phyloP scores from a whole-genome alignment of 2,888 invertebrate species.

The Nudaria mundana region DNA sequence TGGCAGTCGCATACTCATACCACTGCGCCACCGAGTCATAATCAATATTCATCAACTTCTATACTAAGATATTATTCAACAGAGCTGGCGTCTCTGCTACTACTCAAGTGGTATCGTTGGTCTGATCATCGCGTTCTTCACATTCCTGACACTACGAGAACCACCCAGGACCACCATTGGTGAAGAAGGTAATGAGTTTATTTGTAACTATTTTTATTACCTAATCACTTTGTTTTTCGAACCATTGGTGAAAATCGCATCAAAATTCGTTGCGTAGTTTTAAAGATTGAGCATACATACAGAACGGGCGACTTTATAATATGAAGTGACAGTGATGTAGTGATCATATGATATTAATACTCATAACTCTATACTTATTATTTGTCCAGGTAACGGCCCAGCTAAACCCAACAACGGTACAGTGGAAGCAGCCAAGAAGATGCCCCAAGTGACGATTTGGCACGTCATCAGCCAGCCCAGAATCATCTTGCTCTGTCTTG shows the following conservation, averaged over 20 bases:
- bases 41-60: too few species aligned
- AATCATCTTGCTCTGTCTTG: slow-evolving; percentile 89
- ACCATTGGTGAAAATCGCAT: too few species aligned
- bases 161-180: slow-evolving; percentile 89
- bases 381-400: slow-evolving; percentile 16
- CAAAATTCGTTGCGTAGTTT: too few species aligned
- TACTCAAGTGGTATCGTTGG: slow-evolving; percentile 90
- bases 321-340: too few species aligned
- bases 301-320: too few species aligned
- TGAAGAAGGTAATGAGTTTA: slow-evolving; percentile 83
- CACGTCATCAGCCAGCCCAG: slow-evolving; percentile 89
- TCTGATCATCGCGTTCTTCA: slow-evolving; percentile 85
- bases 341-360: not conserved
- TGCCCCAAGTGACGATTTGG: slow-evolving; percentile 85
- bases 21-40: too few species aligned
- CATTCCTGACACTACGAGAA: slow-evolving; percentile 88
- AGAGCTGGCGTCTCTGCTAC: slow-evolving; percentile 93
- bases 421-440: slow-evolving; percentile 68
- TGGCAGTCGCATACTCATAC: too few species aligned
- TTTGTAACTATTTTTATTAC: too few species aligned
- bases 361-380: not conserved
- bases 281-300: too few species aligned
- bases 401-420: slow-evolving; percentile 51
- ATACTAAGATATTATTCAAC: slow-evolving; percentile 6
- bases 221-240: too few species aligned